These are phyloP conservation scores for Amiota minor DNA, from an alignment of 2,888 invertebrate species.

Conservation along the genomic window DNA sequence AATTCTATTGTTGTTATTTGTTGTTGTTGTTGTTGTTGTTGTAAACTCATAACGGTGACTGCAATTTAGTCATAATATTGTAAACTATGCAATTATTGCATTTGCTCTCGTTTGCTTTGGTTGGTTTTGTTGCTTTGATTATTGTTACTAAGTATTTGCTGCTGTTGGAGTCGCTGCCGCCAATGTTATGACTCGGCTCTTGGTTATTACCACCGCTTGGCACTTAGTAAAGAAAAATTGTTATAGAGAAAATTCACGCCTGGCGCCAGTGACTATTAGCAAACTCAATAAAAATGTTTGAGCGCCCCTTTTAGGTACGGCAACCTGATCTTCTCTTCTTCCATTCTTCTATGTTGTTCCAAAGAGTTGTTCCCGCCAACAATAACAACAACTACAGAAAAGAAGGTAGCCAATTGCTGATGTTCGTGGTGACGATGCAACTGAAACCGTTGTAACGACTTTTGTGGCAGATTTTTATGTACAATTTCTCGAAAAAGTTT, in stretches of 20 bases:
- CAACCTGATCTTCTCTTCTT: slow-evolving; percentile 27
- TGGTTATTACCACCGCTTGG: slow-evolving; percentile 52
- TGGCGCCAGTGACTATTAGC: slow-evolving; percentile 59
- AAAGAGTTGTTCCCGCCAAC: slow-evolving; percentile 35
- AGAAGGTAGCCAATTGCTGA: background rate
- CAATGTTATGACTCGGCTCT: slow-evolving; percentile 7
- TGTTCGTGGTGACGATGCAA: slow-evolving; percentile 40
- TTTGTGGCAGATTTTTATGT: slow-evolving; percentile 26
- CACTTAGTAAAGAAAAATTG: slow-evolving; percentile 60
- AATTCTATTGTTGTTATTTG: background rate
- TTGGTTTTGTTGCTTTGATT: slow-evolving; percentile 38
- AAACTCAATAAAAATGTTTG: slow-evolving; percentile 30
- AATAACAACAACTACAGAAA: slow-evolving; percentile 12
- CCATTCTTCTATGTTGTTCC: no score
- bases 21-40: background rate
- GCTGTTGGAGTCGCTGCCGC: slow-evolving; percentile 37
- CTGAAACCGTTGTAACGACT: slow-evolving; percentile 46
- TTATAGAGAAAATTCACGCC: slow-evolving; percentile 59
- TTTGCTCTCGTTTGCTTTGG: slow-evolving; percentile 64
- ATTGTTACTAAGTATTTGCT: slow-evolving; percentile 20
- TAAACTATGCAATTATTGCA: slow-evolving; percentile 68
- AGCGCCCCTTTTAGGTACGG: slow-evolving; percentile 30
- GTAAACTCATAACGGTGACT: slow-evolving; percentile 50
- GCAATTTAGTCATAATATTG: slow-evolving; percentile 60
- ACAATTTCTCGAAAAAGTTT: slow-evolving; percentile 4